A percentile compares a stretch with the other conserved stretches of the same genome.
Conservation (phyloP, 2,113 vertebrate species). For the Platycercus adscitus region DNA sequence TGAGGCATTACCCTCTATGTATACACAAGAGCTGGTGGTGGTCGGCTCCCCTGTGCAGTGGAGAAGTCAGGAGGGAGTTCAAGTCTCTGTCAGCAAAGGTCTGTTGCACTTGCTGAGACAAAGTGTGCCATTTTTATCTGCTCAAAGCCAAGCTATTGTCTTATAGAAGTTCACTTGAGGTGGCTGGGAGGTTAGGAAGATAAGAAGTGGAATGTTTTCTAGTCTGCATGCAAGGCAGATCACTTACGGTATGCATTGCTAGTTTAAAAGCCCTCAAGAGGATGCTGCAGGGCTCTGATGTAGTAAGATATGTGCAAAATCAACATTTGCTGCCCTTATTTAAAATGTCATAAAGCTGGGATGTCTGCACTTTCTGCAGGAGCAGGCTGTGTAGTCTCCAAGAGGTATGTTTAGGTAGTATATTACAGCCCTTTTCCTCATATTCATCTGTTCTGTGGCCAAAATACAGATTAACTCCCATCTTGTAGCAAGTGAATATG, state of each 20-base stretch:
- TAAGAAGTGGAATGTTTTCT: constrained; percentile 35
- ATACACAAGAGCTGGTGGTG: background rate
- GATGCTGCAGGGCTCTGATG: background rate
- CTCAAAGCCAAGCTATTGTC: background rate
- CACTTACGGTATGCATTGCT: background rate
- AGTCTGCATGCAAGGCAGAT: constrained; percentile 24
- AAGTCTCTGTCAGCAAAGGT: background rate
- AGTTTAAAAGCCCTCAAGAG: constrained; percentile 53
- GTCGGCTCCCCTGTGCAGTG: background rate
- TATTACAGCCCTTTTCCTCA: background rate
- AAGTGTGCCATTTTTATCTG: background rate
- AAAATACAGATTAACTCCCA: background rate
- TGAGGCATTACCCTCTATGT: background rate
- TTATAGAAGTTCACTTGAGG: background rate
- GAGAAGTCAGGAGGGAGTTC: background rate
- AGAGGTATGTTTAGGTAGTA: background rate
- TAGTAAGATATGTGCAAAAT: background rate
- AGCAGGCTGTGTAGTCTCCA: background rate
- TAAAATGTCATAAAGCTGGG: background rate
- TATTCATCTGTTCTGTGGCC: background rate
- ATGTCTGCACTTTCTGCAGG: background rate
- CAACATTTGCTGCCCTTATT: background rate
- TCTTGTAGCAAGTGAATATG: background rate
- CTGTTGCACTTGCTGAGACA: background rate
- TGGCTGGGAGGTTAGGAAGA: background rate